These are phyloP conservation scores for Sandelia bainsii DNA, from an alignment of 2,797 vertebrate genomes.

Conservation along the genomic window DNA sequence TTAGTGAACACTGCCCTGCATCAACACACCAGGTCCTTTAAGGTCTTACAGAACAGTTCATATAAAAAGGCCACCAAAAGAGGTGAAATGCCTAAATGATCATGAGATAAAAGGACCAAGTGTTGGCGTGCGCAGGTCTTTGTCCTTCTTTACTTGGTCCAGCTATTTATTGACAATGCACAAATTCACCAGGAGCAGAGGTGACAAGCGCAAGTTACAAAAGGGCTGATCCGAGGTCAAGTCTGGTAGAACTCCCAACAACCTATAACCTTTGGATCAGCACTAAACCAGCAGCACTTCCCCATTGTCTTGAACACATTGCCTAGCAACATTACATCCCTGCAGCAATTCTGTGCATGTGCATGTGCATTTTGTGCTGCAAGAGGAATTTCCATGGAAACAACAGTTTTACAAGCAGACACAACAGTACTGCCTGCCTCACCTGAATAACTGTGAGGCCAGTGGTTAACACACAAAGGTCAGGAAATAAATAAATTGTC, in stretches of 20 bases:
- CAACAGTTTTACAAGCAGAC: slow-evolving; percentile 47
- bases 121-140: slow-evolving; percentile 48
- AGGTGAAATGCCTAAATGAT: slow-evolving; percentile 42
- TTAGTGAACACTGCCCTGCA: slow-evolving; percentile 37
- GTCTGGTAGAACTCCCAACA: slow-evolving; percentile 49
- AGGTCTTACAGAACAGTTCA: slow-evolving; percentile 42
- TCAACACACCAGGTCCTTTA: slow-evolving; percentile 8
- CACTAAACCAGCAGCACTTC: slow-evolving; percentile 64
- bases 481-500: slow-evolving; percentile 24
- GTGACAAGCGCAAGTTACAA: slow-evolving; percentile 22
- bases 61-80: slow-evolving; percentile 42
- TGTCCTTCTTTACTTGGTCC: slow-evolving; percentile 49
- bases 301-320: slow-evolving; percentile 66
- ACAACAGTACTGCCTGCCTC: slow-evolving; percentile 22
- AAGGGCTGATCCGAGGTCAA: slow-evolving; percentile 25
- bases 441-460: slow-evolving; percentile 31
- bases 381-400: slow-evolving; percentile 76
- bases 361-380: slow-evolving; percentile 48
- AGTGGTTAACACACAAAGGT: slow-evolving; percentile 26
- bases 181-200: slow-evolving; percentile 41
- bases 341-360: slow-evolving; percentile 47
- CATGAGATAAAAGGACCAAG: slow-evolving; percentile 53
- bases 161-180: slow-evolving; percentile 36
- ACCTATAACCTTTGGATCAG: slow-evolving; percentile 77
- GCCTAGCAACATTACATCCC: slow-evolving; percentile 78